Evolutionary conservation across 1,140 invertebrate species (phyloP), one percentile per base, ranked within the genome.

Genomic region (Pantala flavescens): DNA sequence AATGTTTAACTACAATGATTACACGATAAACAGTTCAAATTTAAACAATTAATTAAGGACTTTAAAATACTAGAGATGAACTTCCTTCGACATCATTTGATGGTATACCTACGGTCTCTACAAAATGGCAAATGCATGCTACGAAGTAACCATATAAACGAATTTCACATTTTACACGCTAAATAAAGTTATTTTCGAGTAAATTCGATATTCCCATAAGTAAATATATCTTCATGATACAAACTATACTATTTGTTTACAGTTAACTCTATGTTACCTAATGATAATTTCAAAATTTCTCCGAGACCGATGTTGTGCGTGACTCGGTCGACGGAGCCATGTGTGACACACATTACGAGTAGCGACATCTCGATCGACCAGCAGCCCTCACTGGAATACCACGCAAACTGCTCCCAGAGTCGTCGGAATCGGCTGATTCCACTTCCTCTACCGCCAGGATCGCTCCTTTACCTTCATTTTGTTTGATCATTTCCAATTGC

Each of bases 281-380:
- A 3, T 63, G n/a, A 63, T 7, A 63, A 63, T 63, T 19, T 63
- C 49, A 21, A 63, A 63, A 63, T 63, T 63, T 63, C 49, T 63
- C 49, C 49, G 49, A 63, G 49, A 63, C 49, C 49, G 49, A 63
- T 63, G 49, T 63, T 63, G 3, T 63, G 14, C 49, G 49, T 63
- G 49, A 63, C 49, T 19, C 49, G 49, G 49, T 63, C 49, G 49
- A 21, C 49, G 63, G 76, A 75, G 76, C 76, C 76, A 76, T 76
- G 76, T 76, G 76, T 76, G 76, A 76, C 76, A 76, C 75, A 76
- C 76, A 76, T 75, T 73, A 73, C 76, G 70, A 42, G 63, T 36
- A 75, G 71, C 71, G 72, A 76, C 76, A 76, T 75, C 74, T 71
- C 74, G 23, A 76, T 76, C 76, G 76, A 76, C 76, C 76, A 76